These are phyloP conservation scores for Boulengerochromis microlepis DNA, from an alignment of 2,113 vertebrate species.

Conservation along the genomic window DNA sequence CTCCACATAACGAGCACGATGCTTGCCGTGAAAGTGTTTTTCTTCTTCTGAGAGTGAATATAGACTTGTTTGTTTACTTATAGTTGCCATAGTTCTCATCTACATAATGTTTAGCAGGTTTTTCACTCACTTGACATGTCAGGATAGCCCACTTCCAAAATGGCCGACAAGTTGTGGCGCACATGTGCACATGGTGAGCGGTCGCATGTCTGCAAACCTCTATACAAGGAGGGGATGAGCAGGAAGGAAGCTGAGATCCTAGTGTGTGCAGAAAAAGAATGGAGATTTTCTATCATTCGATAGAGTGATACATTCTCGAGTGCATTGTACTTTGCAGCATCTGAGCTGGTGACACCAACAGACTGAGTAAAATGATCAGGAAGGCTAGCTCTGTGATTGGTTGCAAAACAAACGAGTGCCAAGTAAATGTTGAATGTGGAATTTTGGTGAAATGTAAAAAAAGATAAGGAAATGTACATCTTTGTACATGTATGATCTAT, in stretches of 20 bases:
- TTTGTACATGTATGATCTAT: background rate
- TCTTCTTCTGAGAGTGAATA: background rate
- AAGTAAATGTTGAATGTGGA: background rate
- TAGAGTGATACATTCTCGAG: background rate
- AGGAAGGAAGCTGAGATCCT: background rate
- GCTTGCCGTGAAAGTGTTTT: background rate
- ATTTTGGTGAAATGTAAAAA: background rate
- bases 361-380: background rate
- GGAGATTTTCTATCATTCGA: background rate
- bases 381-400: background rate
- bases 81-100: background rate
- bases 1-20: fast-evolving
- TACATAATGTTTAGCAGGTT: background rate
- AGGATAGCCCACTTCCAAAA: background rate
- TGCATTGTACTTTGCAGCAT: background rate
- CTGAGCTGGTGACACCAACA: background rate
- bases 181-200: background rate
- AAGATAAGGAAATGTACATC: background rate
- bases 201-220: background rate
- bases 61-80: background rate
- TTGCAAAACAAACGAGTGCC: background rate
- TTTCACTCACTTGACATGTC: fast-evolving
- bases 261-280: background rate
- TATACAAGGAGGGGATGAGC: background rate
- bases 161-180: background rate